Evolutionary conservation across 2,113 vertebrate species (phyloP), one percentile per base, ranked within the genome.

Genomic region (Rhea pennata): DNA sequence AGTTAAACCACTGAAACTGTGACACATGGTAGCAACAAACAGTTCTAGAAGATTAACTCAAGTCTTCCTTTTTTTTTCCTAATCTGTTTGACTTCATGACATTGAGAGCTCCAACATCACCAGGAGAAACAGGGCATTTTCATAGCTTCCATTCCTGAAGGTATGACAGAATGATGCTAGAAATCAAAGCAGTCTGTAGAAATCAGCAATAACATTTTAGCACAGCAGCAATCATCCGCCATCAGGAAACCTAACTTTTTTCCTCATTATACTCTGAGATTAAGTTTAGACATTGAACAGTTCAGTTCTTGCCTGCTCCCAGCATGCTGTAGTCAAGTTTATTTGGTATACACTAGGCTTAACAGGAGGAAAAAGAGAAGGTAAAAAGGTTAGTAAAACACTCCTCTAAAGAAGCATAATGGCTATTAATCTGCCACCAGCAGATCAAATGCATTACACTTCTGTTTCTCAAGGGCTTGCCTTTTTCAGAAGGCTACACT

Each of bases 201-300:
- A 42, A 84, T 33, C 61, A 91, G 90, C 78, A 81, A 74, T 31
- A 64, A 42, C 66, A 76, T 92, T 95, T 91, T 69, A 93, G 85
- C 72, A 86, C 74, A 58, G 85, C 44, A 94, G 78, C 74, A 93
- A 75, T 89, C 33, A 4, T 69, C 84, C 90, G 86, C 76, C 84
- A 74, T 72, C 15, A 15, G 73, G 80, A 75, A 50, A 87, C 79
- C 83, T 92, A 79, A 80, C 84, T 88, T 96, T 95, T 92, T 74
- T 74, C 84, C 92, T 96, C 94, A 82, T 93, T 78, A 93, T 4
- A 75, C 46, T 48, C 65, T 80, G 67, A 85, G 54, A 61, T 2
- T 36, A 85, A 84, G 86, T 94, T 58, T 17, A 80, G 78, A 76
- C 71, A 58, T 67, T 51, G 54, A 92, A 77, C 65, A 46, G 65